These are phyloP conservation scores for Rhynchotus rufescens DNA, from an alignment of 2,797 vertebrate species.

Conservation along the genomic window DNA sequence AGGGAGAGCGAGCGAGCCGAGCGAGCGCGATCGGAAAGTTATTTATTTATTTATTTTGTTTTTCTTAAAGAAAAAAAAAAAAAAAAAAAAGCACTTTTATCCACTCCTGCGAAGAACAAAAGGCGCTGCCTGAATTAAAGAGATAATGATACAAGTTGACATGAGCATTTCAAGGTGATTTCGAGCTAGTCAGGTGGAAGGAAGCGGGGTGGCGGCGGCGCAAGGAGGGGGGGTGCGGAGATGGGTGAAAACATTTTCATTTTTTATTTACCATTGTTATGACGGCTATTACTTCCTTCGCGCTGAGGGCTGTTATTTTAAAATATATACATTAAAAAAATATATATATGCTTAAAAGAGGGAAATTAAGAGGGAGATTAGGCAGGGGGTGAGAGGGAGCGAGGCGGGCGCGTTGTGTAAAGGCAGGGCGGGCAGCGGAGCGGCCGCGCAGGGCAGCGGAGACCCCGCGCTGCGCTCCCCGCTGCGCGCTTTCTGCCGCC, in stretches of 20 bases:
- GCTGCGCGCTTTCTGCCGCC: background rate
- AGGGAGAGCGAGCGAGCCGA: conserved; percentile 35
- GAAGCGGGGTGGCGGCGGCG: background rate
- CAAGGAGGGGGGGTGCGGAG: background rate
- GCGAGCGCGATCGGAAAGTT: conserved; percentile 61
- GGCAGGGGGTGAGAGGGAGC: conserved; percentile 40
- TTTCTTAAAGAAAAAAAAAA: background rate
- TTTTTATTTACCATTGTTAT: too few species aligned
- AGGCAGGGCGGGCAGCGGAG: background rate
- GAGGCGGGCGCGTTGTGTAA: conserved; percentile 49
- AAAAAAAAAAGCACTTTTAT: conserved; percentile 44
- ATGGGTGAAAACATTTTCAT: background rate
- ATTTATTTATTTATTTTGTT: background rate
- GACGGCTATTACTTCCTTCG: background rate
- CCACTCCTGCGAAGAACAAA: conserved; percentile 65
- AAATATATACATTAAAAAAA: too few species aligned
- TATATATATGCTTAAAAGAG: too few species aligned
- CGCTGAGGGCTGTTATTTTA: background rate
- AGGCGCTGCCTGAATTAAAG: conserved; percentile 71
- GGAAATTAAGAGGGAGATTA: too few species aligned
- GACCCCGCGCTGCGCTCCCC: background rate
- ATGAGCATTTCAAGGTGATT: conserved; percentile 75
- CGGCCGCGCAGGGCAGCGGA: background rate
- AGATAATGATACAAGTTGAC: conserved; percentile 74
- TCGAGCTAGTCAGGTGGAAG: conserved; percentile 67